Base-by-base conservation (phyloP, 2,888 invertebrate species). In the Linnaemya vulpina region DNA sequence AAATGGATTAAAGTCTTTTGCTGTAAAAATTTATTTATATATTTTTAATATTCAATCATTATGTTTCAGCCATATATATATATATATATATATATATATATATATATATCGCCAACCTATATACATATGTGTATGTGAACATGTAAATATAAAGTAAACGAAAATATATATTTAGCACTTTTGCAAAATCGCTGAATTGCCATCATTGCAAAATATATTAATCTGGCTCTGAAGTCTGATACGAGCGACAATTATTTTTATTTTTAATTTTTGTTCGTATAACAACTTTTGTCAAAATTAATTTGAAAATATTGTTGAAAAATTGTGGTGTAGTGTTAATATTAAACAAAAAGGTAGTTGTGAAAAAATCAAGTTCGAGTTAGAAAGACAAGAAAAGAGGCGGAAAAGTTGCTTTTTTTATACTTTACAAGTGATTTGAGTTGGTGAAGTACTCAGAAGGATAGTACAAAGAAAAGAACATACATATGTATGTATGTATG, bases 241-340 rank as follows among this genome's bases (percentile, higher is more conserved):
- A 84, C 79, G 55, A 81, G 77, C 73, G 15, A 84, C 76, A 65
- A 80, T 84, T 84, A 84, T 84, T 81, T 84, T 84, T 84, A 77
- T 84, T 81, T 84, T 77, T 77, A 62, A 76, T 80, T 84, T 84
- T 73, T 84, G 80, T 84, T 84, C 80, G 77, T 77, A 70, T 62
- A 76, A 58, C 30, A 84, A 75, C 79, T 83, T 77, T 83, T 76
- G 65, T 13, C 17, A 67, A 77, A 55, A 76, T 53, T 65, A 62
- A 49, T 67, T 25, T 49, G 35, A 53, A 62, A 20, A 49, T 51
- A 58, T 77, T 58, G 53, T 49, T 73, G 8, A 68, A 71, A 10
- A 11, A 60, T 62, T 15, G 38, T 20, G 40, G 11, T 40, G 3
- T n/a, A 68, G 13, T 60, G 17, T 13, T 60, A 25, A 38, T 62